Percentiles rank a stretch among this genome's conserved stretches.
Evolutionary conservation across 2,113 vertebrate genomes (phyloP).

Genomic region (Pluvianellus socialis): DNA sequence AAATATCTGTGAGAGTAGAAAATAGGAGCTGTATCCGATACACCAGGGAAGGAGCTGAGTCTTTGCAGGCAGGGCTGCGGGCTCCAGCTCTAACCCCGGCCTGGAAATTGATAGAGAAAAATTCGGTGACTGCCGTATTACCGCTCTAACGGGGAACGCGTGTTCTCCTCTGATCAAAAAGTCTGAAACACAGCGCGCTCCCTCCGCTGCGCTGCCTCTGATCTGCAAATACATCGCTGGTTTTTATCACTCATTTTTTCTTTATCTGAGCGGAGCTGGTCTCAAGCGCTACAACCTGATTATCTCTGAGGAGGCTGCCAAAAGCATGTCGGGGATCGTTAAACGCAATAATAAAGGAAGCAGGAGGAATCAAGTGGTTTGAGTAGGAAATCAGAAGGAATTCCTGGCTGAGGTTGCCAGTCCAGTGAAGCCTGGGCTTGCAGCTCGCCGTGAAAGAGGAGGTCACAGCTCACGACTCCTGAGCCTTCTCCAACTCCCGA

Average conservation of each 20-base stretch:
- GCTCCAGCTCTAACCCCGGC: neutral
- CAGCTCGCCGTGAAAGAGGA: neutral
- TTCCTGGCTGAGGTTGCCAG: neutral
- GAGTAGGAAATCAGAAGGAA: conserved; percentile 48
- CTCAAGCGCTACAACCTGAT: conserved; percentile 46
- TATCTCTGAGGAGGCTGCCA: conserved; percentile 34
- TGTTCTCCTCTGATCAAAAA: neutral
- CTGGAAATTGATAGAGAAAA: neutral
- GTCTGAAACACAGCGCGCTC: neutral
- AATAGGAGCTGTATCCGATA: neutral
- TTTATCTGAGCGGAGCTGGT: neutral
- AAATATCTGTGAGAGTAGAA: neutral
- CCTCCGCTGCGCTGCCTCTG: neutral
- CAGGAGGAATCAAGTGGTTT: conserved; percentile 17
- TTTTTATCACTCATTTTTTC: conserved; percentile 37
- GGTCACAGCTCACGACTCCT: neutral
- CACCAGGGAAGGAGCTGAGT: neutral
- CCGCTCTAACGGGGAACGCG: conserved; percentile 8
- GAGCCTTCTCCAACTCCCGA: neutral
- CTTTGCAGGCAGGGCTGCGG: neutral
- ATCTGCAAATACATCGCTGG: conserved; percentile 29
- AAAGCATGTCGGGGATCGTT: conserved; percentile 16
- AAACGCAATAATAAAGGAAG: neutral
- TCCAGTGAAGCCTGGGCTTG: neutral
- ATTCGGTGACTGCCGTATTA: neutral